Evolutionary conservation across 1,140 invertebrate genomes (phyloP).

Genomic region (Ceratosolen fusciceps): DNA sequence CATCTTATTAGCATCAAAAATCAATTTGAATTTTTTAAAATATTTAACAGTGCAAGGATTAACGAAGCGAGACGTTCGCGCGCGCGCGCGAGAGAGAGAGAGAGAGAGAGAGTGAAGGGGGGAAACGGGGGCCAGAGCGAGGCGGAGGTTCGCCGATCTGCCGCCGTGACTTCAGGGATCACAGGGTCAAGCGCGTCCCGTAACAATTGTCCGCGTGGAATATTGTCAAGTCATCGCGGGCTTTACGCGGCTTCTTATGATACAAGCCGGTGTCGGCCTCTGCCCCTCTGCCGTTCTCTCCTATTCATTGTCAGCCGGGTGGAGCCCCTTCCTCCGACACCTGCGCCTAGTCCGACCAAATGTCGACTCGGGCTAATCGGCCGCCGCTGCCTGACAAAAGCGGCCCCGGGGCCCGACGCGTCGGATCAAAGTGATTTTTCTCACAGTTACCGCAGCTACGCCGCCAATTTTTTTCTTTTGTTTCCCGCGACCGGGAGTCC

Average conservation of each 20-base stretch:
- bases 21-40: too few relatives aligned
- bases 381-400: conserved; percentile 4
- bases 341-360: conserved; percentile 22
- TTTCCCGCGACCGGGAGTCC: too few relatives aligned
- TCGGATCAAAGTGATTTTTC: conserved; percentile 8
- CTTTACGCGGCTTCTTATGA: neutral
- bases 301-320: neutral
- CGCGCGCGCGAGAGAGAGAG: too few relatives aligned
- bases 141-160: too few relatives aligned
- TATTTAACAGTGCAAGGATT: too few relatives aligned
- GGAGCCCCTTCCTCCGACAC: conserved; percentile 4
- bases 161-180: neutral
- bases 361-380: conserved; percentile 33
- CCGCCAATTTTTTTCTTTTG: conserved; percentile 21
- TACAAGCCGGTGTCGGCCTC: neutral
- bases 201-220: neutral
- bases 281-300: neutral
- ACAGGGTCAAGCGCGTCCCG: neutral
- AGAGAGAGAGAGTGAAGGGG: too few relatives aligned
- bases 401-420: neutral
- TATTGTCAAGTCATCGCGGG: conserved; percentile 8
- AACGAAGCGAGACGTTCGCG: too few relatives aligned
- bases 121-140: too few relatives aligned
- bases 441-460: conserved; percentile 16
- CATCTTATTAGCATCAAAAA: too few relatives aligned